phyloP scores from a whole-genome alignment of 2,113 vertebrate genomes.

The Crotophaga sulcirostris region DNA sequence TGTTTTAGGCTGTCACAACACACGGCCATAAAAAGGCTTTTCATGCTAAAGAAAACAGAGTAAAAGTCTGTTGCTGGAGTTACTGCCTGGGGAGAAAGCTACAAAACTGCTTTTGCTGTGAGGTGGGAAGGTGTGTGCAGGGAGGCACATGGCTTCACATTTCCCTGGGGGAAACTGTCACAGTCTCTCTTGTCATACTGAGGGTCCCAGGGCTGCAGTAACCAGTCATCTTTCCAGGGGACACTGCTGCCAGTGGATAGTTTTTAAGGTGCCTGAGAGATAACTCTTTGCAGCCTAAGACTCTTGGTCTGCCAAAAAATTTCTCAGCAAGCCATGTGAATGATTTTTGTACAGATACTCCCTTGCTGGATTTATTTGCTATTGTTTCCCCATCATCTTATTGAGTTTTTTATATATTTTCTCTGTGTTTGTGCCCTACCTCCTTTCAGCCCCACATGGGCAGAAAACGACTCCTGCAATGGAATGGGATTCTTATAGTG shows the following conservation, averaged over 20 bases:
- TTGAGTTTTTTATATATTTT: not conserved
- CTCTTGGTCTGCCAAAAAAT: not conserved
- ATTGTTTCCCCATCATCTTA: not conserved
- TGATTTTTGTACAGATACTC: not conserved
- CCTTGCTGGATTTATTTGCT: not conserved
- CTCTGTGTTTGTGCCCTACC: not conserved
- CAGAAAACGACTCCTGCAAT: not conserved
- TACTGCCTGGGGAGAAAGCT: not conserved
- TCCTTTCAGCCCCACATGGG: not conserved
- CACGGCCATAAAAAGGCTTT: not conserved
- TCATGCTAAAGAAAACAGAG: not conserved
- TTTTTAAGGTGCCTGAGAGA: not conserved
- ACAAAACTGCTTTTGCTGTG: not conserved
- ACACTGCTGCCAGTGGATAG: not conserved
- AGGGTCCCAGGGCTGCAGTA: not conserved
- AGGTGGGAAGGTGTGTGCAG: not conserved
- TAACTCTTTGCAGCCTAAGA: not conserved
- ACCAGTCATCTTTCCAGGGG: not conserved
- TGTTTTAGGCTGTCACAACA: not conserved
- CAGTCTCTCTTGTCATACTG: not conserved
- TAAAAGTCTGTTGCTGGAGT: slow-evolving; percentile 12
- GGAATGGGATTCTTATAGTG: fast-evolving
- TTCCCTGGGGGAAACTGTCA: not conserved
- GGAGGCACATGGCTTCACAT: not conserved
- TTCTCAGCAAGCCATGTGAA: not conserved